phyloP scores from a whole-genome alignment of 2,113 vertebrate genomes.

The Cyanistes caeruleus region DNA sequence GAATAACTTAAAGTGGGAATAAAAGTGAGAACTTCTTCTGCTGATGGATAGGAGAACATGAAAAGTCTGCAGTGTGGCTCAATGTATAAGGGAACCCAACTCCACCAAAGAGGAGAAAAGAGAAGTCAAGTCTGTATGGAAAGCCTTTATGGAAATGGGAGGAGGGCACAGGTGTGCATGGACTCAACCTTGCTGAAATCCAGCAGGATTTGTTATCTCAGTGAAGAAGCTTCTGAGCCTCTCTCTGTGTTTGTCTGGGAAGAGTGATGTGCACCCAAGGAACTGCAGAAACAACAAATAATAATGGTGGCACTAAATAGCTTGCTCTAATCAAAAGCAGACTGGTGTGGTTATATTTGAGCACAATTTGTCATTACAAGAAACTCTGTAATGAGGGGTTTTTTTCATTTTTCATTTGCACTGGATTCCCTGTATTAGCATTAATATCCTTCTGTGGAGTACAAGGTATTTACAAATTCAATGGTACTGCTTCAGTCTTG shows the following conservation, averaged over 20 bases:
- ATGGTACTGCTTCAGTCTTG: neutral
- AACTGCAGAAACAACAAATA: conserved; percentile 52
- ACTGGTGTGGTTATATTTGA: conserved; percentile 40
- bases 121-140: neutral
- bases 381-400: conserved; percentile 31
- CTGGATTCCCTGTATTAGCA: conserved; percentile 10
- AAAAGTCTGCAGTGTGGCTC: neutral
- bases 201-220: neutral
- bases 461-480: neutral
- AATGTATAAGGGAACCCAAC: neutral
- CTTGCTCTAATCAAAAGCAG: conserved; percentile 59
- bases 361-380: conserved; percentile 47
- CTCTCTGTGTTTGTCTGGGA: neutral
- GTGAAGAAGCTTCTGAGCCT: neutral
- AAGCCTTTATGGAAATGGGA: rapidly evolving
- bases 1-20: neutral
- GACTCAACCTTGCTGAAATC: neutral
- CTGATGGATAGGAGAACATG: neutral
- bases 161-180: neutral
- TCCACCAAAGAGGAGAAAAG: neutral
- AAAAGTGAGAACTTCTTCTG: neutral
- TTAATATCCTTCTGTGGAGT: neutral
- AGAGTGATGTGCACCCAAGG: neutral
- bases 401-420: conserved; percentile 23
- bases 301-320: neutral